phyloP scores from a whole-genome alignment of 2,888 invertebrate genomes.

The Oscheius onirici region DNA sequence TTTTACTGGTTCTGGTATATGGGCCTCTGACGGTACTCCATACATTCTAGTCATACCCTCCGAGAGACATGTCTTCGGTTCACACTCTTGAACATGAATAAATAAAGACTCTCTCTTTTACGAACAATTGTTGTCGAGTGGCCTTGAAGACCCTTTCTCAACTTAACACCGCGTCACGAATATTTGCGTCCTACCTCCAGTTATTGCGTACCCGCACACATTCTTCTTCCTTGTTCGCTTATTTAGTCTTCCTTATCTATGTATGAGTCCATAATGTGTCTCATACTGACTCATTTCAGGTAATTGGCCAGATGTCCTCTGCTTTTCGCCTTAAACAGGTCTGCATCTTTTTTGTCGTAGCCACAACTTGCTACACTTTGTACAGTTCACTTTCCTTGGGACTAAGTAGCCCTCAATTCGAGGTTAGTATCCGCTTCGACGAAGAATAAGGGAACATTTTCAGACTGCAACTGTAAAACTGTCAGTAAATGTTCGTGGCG shows the following conservation, averaged over 20 bases:
- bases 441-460: background rate
- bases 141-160: too few relatives aligned
- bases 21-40: background rate
- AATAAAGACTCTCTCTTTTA: too few relatives aligned
- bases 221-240: too few relatives aligned
- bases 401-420: too few relatives aligned
- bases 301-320: constrained; percentile 8
- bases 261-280: too few relatives aligned
- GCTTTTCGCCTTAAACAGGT: constrained; percentile 9
- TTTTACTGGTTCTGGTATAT: constrained; percentile 18
- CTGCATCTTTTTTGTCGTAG: constrained; percentile 17
- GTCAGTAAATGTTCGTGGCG: background rate
- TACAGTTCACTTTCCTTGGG: background rate
- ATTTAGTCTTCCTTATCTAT: background rate
- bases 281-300: background rate
- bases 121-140: too few relatives aligned
- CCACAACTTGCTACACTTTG: constrained; percentile 3
- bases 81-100: too few relatives aligned
- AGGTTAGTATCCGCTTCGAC: too few relatives aligned
- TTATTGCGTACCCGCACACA: background rate
- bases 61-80: too few relatives aligned
- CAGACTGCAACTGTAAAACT: background rate
- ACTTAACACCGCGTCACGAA: background rate
- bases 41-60: too few relatives aligned
- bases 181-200: background rate